Evolutionary conservation across 2,797 vertebrate species (phyloP), one percentile per base, ranked within the genome.

Genomic region (Macroramphosus scolopax): DNA sequence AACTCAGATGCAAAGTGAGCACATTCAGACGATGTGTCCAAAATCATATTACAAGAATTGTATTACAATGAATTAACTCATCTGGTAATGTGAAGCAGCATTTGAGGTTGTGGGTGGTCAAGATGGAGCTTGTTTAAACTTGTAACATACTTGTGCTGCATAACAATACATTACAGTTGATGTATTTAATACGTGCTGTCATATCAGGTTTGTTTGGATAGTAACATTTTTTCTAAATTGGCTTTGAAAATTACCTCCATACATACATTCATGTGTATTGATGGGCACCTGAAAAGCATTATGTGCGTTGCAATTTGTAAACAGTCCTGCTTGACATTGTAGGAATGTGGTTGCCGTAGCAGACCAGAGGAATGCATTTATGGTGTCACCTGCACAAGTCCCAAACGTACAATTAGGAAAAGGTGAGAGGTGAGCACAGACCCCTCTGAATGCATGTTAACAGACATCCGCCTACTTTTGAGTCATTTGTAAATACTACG

Each of bases 331-430:
- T 48, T 72, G 45, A 69, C 56, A 44, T 43, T 13, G 5, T 9
- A 52, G 64, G 65, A 48, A 80, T 74, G 66, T 39, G 34, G 30
- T 10, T 57, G 49, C 38, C 43, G 35, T 13, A 12, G 54, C 44
- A 63, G 68, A 71, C 74, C 62, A 51, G 30, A 48, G 20, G 67
- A 33, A 13, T 56, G 37, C 62, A 60, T 55, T 81, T 78, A 77
- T 47, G 46, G 43, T 72, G 56, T 70, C 40, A 72, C 43, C 49
- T 70, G 59, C 17, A 34, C 37, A 24, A 8, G 14, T 35, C 24
- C 37, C n/a, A 17, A 58, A 51, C 48, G 61, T 78, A 57, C 82
- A 71, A 83, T 85, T 73, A 60, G 45, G 31, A 29, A 50, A 59
- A 67, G 61, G 65, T 58, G 54, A 83, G 26, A 76, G 64, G 74